Base-by-base conservation (phyloP, 1,140 invertebrate species). In the Argopecten irradians region DNA sequence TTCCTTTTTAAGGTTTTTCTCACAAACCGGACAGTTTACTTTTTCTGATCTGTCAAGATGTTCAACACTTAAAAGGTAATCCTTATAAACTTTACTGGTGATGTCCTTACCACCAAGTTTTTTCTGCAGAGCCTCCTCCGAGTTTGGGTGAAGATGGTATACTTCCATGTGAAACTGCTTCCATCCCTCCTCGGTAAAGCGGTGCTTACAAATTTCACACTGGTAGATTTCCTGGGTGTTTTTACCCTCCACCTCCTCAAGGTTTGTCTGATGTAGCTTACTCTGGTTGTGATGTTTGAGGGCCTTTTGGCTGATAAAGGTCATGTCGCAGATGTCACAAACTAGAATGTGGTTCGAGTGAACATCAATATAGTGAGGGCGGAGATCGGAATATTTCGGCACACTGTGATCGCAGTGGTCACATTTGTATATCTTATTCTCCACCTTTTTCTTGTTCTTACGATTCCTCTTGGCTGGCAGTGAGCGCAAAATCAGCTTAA, bases 11-110 rank as follows among this genome's bases (percentile, higher is more conserved):
- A 94, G 83, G 39, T 89, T 89, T 34, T 93, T 94, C 13, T 89
- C 91, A 92, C 94, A 95, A 82, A 94, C 94, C 3, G 92, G 92
- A 89, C 94, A 95, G 11, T 90, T 87, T 8, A 94, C 84, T 34
- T 86, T 89, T 1, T 91, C 90, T 46, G 89, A 89, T 14, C 89
- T 85, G 34, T 87, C 89, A 28, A 92, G 33, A n/a, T 90, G 85
- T 82, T 92, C 91, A n/a, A 94, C 88, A 28, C 91, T 84, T 32
- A 89, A 82, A n/a, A 94, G 82, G 89, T 92, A 92, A 7, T 92
- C 92, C 9, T 88, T 85, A 86, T 92, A 94, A 33, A 91, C 86
- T 55, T 91, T 85, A 35, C 91, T 91, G 5, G 94, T 94, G 34
- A 91, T 82, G 85, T 93, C 92, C 41, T 91, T 84, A 11, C 92